Evolutionary conservation across 1,140 invertebrate genomes (phyloP).

Genomic region (Vollenhovia emeryi): DNA sequence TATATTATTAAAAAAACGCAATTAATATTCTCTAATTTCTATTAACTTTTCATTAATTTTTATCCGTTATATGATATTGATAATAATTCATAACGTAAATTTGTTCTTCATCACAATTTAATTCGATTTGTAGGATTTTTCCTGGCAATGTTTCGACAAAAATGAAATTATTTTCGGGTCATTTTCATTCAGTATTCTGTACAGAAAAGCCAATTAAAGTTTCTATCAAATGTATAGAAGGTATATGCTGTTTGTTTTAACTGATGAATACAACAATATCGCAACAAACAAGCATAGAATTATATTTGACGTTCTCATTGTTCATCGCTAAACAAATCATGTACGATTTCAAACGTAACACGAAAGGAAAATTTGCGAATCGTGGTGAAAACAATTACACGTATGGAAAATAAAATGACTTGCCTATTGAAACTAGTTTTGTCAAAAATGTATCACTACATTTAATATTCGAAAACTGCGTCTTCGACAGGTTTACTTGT

Average conservation of each 20-base stretch:
- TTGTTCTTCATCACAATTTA: neutral
- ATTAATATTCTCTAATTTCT: neutral
- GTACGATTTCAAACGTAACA: neutral
- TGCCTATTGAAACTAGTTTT: neutral
- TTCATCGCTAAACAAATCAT: neutral
- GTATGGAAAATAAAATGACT: neutral
- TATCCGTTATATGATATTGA: neutral
- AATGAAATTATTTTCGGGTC: slow-evolving; percentile 1
- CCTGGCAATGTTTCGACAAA: neutral
- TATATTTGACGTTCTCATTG: slow-evolving; percentile 22
- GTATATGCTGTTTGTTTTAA: neutral
- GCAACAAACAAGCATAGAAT: neutral
- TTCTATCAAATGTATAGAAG: neutral
- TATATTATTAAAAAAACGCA: neutral
- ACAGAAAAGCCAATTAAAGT: neutral
- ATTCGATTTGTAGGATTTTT: neutral
- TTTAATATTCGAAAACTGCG: neutral
- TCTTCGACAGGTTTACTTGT: neutral
- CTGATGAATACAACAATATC: neutral
- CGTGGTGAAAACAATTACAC: neutral
- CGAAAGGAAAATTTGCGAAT: neutral
- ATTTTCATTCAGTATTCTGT: neutral
- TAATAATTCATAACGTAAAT: neutral
- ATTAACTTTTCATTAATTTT: too few relatives aligned
- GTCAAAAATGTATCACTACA: neutral